Evolutionary conservation across 2,888 invertebrate species (phyloP).

Genomic region (Belgica antarctica): DNA sequence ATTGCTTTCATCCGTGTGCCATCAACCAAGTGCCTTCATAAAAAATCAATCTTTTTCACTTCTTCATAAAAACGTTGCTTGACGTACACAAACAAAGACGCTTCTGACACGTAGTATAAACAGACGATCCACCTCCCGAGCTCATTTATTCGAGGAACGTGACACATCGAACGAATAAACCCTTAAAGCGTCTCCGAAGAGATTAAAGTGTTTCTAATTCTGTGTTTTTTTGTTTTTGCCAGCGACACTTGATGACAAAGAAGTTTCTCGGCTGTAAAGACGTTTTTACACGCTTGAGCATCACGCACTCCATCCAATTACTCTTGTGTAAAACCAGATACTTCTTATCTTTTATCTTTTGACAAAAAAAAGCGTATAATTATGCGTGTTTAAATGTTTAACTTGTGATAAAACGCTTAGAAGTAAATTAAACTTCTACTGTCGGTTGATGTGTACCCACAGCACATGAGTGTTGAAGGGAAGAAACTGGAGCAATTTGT

Average conservation of each 20-base stretch:
- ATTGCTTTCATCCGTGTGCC: no score
- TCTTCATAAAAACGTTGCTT: no score
- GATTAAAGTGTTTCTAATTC: no score
- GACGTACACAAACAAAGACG: background rate
- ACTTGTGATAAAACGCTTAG: conserved; percentile 20
- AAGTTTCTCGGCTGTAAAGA: background rate
- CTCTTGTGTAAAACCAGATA: conserved; percentile 19
- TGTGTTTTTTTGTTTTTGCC: no score
- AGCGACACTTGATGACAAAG: background rate
- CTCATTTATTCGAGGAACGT: background rate
- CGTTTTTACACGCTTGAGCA: background rate
- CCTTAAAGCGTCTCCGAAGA: background rate
- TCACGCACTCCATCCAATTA: background rate
- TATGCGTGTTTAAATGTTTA: conserved; percentile 36
- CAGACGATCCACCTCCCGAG: background rate
- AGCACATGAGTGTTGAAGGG: background rate
- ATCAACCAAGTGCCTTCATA: no score
- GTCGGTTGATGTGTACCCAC: background rate
- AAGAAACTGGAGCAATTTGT: background rate
- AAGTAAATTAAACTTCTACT: background rate
- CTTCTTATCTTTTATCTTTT: conserved; percentile 20
- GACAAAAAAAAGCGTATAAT: background rate
- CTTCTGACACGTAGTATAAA: background rate
- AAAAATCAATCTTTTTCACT: no score
- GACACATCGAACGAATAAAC: background rate